Evolutionary conservation across 2,888 invertebrate species (phyloP).

Genomic region (Caenorhabditis becei): DNA sequence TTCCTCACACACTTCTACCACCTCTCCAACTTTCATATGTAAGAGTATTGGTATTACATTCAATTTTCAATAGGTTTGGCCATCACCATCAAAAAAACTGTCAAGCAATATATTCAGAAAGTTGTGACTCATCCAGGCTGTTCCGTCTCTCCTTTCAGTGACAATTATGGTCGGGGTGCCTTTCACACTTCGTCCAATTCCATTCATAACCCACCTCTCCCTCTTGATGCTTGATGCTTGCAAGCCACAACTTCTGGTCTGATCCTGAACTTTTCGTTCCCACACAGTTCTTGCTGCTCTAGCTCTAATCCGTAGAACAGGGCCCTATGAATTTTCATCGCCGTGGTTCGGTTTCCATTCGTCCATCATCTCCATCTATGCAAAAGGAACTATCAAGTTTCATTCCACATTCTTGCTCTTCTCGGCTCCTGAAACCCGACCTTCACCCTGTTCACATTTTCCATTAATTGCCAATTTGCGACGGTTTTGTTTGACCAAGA

Average conservation of each 20-base stretch:
- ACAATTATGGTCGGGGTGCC: neutral
- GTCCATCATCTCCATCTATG: neutral
- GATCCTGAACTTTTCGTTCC: neutral
- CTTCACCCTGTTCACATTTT: constrained; percentile 30
- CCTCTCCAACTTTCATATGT: neutral
- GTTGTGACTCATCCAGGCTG: constrained; percentile 17
- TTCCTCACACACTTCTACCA: neutral
- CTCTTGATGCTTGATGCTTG: neutral
- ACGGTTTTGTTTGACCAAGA: constrained; percentile 16
- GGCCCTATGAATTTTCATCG: constrained; percentile 7
- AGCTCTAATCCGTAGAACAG: constrained; percentile 27
- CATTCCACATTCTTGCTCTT: constrained; percentile 24
- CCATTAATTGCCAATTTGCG: constrained; percentile 56
- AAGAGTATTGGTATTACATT: constrained; percentile 13
- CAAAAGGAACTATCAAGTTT: constrained; percentile 44
- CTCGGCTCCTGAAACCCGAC: constrained; percentile 42
- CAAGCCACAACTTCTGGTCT: neutral
- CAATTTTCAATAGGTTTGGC: constrained; percentile 33
- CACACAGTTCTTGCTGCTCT: neutral
- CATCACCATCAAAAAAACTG: constrained; percentile 22
- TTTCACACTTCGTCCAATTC: neutral
- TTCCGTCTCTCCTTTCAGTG: neutral
- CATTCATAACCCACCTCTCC: neutral
- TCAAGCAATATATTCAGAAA: constrained; percentile 26
- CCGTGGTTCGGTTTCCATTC: constrained; percentile 12